Evolutionary conservation across 2,888 invertebrate species (phyloP).

Genomic region (Lysandra coridon): DNA sequence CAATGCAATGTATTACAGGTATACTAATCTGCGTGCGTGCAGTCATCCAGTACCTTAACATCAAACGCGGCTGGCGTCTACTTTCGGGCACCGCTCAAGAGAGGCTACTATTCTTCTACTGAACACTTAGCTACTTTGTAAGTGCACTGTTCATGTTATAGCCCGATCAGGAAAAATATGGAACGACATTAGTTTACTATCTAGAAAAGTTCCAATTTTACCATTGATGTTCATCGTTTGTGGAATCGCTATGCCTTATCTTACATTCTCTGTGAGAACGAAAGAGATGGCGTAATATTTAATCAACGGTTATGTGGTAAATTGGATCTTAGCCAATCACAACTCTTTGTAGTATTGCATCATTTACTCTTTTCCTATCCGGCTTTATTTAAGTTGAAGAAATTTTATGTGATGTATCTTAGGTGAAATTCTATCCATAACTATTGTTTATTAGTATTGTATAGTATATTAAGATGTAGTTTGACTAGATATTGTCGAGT

Average conservation of each 20-base stretch:
- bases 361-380: not conserved
- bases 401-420: conserved; percentile 6
- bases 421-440: not conserved
- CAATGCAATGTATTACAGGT: conserved; percentile 70
- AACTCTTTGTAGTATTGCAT: not conserved
- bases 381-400: not conserved
- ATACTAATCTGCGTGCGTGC: conserved; percentile 93
- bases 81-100: conserved; percentile 93
- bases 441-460: conserved; percentile 8
- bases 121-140: conserved; percentile 40
- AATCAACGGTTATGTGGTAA: no score
- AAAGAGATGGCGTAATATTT: not conserved
- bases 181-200: not conserved
- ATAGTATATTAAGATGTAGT: not conserved
- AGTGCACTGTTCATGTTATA: not conserved
- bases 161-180: not conserved
- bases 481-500: conserved; percentile 4
- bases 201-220: not conserved
- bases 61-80: conserved; percentile 93
- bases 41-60: conserved; percentile 92
- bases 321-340: not conserved
- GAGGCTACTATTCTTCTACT: conserved; percentile 93
- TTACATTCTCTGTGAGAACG: not conserved
- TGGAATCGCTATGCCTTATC: not conserved
- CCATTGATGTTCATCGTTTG: not conserved